Base-by-base conservation (phyloP, 2,113 vertebrate genomes). In the Rhinoptilus africanus region DNA sequence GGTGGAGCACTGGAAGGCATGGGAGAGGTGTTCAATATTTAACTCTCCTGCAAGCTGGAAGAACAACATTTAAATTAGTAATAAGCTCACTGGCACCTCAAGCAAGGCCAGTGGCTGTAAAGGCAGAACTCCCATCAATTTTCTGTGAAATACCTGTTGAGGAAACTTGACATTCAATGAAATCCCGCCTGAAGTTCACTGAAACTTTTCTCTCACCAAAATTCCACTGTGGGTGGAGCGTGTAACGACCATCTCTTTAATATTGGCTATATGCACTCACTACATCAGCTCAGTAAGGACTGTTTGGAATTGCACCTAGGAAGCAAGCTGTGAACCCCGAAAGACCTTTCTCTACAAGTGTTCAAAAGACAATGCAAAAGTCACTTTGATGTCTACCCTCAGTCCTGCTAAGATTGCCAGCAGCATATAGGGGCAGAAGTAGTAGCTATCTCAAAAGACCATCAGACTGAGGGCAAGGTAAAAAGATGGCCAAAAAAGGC, bases 61-160 rank as follows among this genome's bases (percentile, higher is more conserved):
- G 73, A 96, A 87, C 60, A 96, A 78, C 77, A 91, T 88, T 85
- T 92, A 79, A 92, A 95, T 95, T 84, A 96, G 43, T 94, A 96
- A 96, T 93, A 91, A 94, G 85, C 64, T 91, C 82, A 77, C 47
- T 53, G 17, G 39, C 47, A 89, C 48, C 62, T 92, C 76, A 82
- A 91, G 94, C 60, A 96, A 95, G 80, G 76, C 79, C 64, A 93
- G 69, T 92, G 86, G 69, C 83, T 94, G 76, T 48, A 87, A 90
- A 87, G 39, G 73, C 45, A 92, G 63, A 93, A 69, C 30, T 91
- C 60, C 11, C 73, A 92, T 56, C 53, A 86, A 68, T 94, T 93
- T 94, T 86, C 39, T 19, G 59, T 93, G 79, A 91, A 93, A 88
- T 24, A 86, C 30, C 68, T 75, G 47, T 51, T 84, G 64, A 76